Evolutionary conservation across 1,140 invertebrate genomes (phyloP), one percentile per base, ranked within the genome.

Genomic region (Scaptodrosophila lebanonensis): DNA sequence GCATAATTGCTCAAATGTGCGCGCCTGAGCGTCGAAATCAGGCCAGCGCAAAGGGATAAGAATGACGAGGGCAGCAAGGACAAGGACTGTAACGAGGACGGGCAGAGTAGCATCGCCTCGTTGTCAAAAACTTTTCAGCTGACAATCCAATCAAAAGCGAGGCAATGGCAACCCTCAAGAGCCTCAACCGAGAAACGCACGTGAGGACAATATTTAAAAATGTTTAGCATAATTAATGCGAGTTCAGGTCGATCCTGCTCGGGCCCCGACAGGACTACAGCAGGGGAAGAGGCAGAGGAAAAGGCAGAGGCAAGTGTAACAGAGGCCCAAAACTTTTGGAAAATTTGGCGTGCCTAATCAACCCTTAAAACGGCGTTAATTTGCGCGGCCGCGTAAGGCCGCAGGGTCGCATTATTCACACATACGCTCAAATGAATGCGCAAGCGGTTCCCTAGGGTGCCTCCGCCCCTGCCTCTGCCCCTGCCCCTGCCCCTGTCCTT

Each of bases 201-300:
- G 82, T 85, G 83, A 85, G 83, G 83, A 84, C 83, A 85, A 85
- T 85, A 84, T 85, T 85, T 83, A 85, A 85, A 83, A 84, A 77
- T 85, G 75, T 85, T 85, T 84, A 83, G 76, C 83, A 85, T 85
- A 84, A 85, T 85, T 85, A 85, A 83, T 83, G 59, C 72, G 47
- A 47, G 67, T 50, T 39, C 43, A 15, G 15, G 43, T 36, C 12
- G 7, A 42, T 39, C 16, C 11, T 11, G 9, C 18, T 39, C 22
- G n/a, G 0, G 3, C 18, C 22, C 25, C 35, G 33, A n/a, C n/a
- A n/a, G n/a, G n/a, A n/a, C n/a, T n/a, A n/a, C n/a, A n/a, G n/a
- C n/a, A n/a, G n/a, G n/a, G n/a, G n/a, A n/a, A n/a, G n/a, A 42
- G 25, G 15, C 11, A 16, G 18, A 51, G 30, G 33, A 51, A 51